phyloP scores from a whole-genome alignment of 2,888 invertebrate genomes.

The Dichetophora obliterata region DNA sequence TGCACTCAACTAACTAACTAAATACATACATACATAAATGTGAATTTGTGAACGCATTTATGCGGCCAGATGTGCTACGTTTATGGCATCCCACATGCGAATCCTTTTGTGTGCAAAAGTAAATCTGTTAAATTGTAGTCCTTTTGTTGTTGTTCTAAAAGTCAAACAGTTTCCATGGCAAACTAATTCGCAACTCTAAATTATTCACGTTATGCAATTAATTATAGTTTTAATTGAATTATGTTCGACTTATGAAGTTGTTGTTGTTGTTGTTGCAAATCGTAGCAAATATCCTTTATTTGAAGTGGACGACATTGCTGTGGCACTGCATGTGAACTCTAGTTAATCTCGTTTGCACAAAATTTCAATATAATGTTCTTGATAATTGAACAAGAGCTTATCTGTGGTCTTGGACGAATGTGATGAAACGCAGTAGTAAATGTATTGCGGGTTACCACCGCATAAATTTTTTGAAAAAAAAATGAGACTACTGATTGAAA shows the following conservation, averaged over 20 bases:
- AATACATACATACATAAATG: too few species aligned
- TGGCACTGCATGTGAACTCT: constrained; percentile 5
- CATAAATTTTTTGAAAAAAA: too few species aligned
- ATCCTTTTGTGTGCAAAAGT: not conserved
- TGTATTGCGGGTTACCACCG: too few species aligned
- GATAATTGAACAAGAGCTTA: constrained; percentile 21
- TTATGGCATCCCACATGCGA: not conserved
- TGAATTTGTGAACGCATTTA: too few species aligned
- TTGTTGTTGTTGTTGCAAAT: not conserved
- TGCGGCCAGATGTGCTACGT: too few species aligned
- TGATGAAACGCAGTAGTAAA: not conserved
- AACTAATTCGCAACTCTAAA: not conserved
- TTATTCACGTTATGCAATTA: constrained; percentile 18
- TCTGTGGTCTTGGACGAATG: not conserved
- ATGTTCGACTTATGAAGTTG: constrained; percentile 5
- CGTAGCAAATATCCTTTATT: not conserved
- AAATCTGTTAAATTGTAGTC: not conserved
- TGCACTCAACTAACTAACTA: too few species aligned
- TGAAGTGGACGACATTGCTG: constrained; percentile 2
- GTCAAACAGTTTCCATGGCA: not conserved
- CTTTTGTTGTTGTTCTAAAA: not conserved
- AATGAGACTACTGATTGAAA: too few species aligned
- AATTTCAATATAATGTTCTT: constrained; percentile 18
- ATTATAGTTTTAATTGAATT: constrained; percentile 33
- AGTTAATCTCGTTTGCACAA: not conserved